Conservation (phyloP, 2,113 vertebrate species). For the Pteruthius melanotis region DNA sequence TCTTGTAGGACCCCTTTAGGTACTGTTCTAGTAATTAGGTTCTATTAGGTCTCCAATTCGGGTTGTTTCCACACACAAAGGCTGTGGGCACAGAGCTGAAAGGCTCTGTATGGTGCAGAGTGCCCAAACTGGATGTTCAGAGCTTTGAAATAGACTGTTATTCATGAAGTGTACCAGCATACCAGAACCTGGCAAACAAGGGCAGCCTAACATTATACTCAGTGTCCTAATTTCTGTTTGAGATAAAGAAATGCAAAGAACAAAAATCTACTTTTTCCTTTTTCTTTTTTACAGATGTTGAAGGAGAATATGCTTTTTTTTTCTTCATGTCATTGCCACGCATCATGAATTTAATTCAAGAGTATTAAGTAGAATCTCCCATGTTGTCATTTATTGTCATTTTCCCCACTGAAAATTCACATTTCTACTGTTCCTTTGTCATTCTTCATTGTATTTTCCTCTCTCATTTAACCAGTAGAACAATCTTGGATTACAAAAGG, state of each 20-base stretch:
- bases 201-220: neutral
- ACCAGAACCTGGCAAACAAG: neutral
- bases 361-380: neutral
- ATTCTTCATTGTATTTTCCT: neutral
- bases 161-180: neutral
- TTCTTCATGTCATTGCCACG: neutral
- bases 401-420: neutral
- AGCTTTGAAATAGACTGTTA: neutral
- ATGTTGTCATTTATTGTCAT: neutral
- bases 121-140: neutral
- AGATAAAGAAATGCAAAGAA: neutral
- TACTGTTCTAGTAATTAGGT: neutral
- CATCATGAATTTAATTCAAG: neutral
- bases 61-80: neutral
- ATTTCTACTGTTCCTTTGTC: neutral
- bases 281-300: neutral
- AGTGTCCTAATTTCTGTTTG: neutral
- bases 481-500: neutral
- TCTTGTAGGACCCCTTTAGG: neutral
- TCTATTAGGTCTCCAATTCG: fast-evolving
- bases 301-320: neutral
- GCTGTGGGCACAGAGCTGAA: neutral
- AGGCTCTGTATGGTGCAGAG: neutral
- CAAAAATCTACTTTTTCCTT: neutral
- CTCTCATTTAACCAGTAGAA: neutral